Conservation (phyloP, 1,140 invertebrate species). For the Portunus trituberculatus region DNA sequence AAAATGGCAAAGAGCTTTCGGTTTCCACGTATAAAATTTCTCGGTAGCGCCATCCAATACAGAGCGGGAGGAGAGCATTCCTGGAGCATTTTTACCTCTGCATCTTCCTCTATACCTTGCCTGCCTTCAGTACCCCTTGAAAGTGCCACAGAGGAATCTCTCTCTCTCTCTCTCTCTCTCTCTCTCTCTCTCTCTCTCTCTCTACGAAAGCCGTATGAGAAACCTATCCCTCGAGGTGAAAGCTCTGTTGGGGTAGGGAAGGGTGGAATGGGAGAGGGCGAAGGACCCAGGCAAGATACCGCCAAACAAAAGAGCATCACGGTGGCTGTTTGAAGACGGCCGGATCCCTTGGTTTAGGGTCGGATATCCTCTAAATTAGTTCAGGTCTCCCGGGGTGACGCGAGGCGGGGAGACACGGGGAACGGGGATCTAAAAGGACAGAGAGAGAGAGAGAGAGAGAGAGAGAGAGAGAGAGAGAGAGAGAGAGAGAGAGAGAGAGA, state of each 20-base stretch:
- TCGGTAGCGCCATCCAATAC: not conserved
- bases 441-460: not conserved
- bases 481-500: not conserved
- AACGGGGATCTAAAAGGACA: not conserved
- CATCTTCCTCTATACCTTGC: not conserved
- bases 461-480: constrained; percentile 9
- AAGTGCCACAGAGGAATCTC: not conserved
- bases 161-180: not conserved
- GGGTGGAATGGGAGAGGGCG: not conserved
- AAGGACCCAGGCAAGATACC: not conserved
- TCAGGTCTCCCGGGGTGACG: constrained; percentile 3
- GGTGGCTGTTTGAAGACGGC: constrained; percentile 41
- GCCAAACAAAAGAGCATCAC: constrained; percentile 49
- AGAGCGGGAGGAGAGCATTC: not conserved
- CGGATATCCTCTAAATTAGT: constrained; percentile 54
- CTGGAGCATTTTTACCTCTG: not conserved
- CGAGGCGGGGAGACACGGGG: not conserved
- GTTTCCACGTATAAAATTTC: not conserved
- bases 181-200: not conserved
- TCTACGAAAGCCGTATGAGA: not conserved
- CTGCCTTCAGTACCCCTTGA: not conserved
- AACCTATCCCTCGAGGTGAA: not conserved
- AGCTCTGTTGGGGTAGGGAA: not conserved
- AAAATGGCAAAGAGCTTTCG: not conserved
- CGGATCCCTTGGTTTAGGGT: constrained; percentile 49